phyloP scores from a whole-genome alignment of 2,797 vertebrate genomes.

The Avahi laniger region DNA sequence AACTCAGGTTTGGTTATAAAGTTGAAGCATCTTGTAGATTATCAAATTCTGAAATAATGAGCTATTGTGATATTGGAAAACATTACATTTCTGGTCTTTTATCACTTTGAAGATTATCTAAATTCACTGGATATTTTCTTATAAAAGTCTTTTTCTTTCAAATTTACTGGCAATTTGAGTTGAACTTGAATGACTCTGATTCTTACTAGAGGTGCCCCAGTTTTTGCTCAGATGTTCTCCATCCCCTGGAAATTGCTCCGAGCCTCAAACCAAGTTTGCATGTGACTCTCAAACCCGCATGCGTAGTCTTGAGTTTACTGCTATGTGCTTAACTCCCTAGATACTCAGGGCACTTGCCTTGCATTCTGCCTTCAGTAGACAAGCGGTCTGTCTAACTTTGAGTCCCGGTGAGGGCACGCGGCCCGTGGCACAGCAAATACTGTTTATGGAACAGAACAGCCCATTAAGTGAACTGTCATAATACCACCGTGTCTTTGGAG shows the following conservation, averaged over 20 bases:
- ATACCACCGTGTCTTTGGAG: background rate
- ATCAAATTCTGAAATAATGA: background rate
- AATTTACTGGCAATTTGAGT: background rate
- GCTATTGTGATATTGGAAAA: background rate
- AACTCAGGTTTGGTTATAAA: background rate
- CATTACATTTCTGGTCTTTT: background rate
- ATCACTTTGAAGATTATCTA: background rate
- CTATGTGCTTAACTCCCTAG: background rate
- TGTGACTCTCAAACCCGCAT: background rate
- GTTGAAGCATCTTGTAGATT: background rate
- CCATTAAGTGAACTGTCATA: rapidly evolving
- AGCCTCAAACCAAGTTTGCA: background rate
- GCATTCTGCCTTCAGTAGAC: background rate
- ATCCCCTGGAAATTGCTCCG: background rate
- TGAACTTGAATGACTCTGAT: background rate
- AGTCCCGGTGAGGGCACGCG: no score
- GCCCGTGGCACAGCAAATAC: no score
- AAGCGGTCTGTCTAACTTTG: background rate
- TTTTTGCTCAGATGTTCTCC: background rate
- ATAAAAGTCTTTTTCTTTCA: background rate
- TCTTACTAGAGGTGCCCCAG: background rate
- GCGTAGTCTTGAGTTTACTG: background rate
- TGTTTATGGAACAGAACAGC: rapidly evolving
- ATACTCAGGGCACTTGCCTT: background rate
- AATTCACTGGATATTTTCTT: background rate